Evolutionary conservation across 2,888 invertebrate genomes (phyloP).

Genomic region (Timema podura): DNA sequence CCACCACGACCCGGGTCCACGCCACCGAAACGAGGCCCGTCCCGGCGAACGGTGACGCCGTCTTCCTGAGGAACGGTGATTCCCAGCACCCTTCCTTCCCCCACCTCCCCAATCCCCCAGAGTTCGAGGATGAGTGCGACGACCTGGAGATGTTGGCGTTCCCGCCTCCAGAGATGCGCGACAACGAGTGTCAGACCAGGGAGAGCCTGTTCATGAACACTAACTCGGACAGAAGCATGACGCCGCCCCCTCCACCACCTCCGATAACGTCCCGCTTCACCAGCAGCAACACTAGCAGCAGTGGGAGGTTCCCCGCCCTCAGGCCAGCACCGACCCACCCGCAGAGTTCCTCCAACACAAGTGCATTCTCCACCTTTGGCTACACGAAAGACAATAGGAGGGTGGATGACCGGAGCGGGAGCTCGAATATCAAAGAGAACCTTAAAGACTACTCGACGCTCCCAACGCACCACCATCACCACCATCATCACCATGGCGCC

Average conservation of each 20-base stretch:
- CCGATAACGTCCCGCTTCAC: constrained; percentile 29
- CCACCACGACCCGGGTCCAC: constrained; percentile 23
- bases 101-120: constrained; percentile 4
- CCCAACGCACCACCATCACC: constrained; percentile 38
- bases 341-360: constrained; percentile 19
- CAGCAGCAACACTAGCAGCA: constrained; percentile 32
- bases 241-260: constrained; percentile 43
- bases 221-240: constrained; percentile 43
- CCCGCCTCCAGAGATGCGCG: constrained; percentile 58
- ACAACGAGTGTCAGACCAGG: constrained; percentile 77
- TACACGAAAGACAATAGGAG: constrained; percentile 38
- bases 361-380: constrained; percentile 53
- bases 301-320: constrained; percentile 24
- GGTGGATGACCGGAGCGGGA: constrained; percentile 17
- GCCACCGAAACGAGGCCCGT: constrained; percentile 28
- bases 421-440: not conserved
- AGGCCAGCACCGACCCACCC: constrained; percentile 16
- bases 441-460: constrained; percentile 33
- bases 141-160: constrained; percentile 21
- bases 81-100: not conserved
- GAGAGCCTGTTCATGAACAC: constrained; percentile 62
- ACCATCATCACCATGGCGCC: constrained; percentile 50
- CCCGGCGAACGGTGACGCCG: constrained; percentile 32
- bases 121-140: constrained; percentile 16
- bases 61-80: constrained; percentile 25